Evolutionary conservation across 1,140 invertebrate genomes (phyloP), one percentile per base, ranked within the genome.

Genomic region (Drosophila asahinai): DNA sequence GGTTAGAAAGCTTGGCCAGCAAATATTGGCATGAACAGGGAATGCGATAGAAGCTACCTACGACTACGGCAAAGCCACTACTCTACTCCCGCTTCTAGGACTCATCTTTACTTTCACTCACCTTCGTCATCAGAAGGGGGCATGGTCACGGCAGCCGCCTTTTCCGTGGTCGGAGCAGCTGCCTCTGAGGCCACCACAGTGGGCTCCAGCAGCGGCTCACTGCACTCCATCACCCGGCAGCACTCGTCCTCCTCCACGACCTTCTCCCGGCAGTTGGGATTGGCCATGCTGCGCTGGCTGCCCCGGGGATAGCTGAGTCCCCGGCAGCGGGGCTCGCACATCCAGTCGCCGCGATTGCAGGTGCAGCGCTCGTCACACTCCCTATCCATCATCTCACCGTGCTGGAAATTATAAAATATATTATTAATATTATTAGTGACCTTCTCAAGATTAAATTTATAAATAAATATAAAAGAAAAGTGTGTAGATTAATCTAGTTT

Each of bases 311-410:
- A 94, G 49, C 94, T 95, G 5, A 95, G 95, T 14, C 93, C 93
- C 38, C 92, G 91, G 83, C 96, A 97, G 25, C 96, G 92, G 0
- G 96, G 95, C n/a, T 94, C 93, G 84, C 96, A 97, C 70, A 96
- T 94, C 86, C 94, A 94, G 52, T 93, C 93, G 8, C 96, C 96
- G 15, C 92, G 94, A 22, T 94, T 92, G 81, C 96, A 97, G 5
- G 94, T 94, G 80, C 96, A 97, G 2, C 94, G 94, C 66, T 96
- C 96, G 62, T 96, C 96, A 84, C 96, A 97, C 22, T 94, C 96
- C 30, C 94, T 94, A 38, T 95, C 93, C 64, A 97, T 93, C 74
- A 94, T 94, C 72, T 96, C 95, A 8, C 96, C 96, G 60, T 94
- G 86, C 94, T 95, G 74, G 2, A 73, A 77, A 49, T 47, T 59